Conservation (phyloP, 2,113 vertebrate genomes). For the Acrocephalus kingi region DNA sequence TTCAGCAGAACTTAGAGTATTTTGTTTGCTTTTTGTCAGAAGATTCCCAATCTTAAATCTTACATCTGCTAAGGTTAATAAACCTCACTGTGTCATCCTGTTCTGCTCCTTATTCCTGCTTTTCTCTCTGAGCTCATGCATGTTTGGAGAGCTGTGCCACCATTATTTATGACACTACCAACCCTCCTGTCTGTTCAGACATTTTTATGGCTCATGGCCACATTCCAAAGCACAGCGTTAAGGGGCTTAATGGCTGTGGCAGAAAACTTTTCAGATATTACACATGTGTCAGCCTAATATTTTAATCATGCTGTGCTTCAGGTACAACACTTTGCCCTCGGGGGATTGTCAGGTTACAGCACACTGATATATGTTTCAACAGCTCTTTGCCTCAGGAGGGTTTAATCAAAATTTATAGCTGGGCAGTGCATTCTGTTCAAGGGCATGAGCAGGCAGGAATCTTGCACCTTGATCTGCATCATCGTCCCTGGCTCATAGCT, state of each 20-base stretch:
- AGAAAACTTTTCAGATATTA: constrained; percentile 47
- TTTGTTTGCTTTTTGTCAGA: background rate
- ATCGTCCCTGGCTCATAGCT: accelerated
- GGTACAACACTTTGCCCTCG: background rate
- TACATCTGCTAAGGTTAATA: constrained; percentile 42
- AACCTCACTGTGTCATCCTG: background rate
- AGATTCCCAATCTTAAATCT: constrained; percentile 37
- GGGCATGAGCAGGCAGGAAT: constrained; percentile 7
- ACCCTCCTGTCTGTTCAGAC: constrained; percentile 28
- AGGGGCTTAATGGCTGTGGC: constrained; percentile 30
- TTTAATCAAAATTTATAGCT: constrained; percentile 6
- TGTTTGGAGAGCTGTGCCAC: background rate
- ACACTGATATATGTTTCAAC: background rate
- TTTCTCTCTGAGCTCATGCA: background rate
- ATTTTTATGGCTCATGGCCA: constrained; percentile 46
- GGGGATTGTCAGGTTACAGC: constrained; percentile 19
- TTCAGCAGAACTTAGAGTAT: background rate
- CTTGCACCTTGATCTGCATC: background rate
- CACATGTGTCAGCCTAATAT: constrained; percentile 15
- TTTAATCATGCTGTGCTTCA: constrained; percentile 41
- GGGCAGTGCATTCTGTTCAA: background rate
- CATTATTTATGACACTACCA: constrained; percentile 45
- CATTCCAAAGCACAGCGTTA: constrained; percentile 48
- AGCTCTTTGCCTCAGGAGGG: background rate
- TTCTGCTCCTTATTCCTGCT: background rate